Percentiles rank a stretch among this genome's conserved stretches.
Evolutionary conservation across 1,140 invertebrate genomes (phyloP).

Genomic region (Meteorus sp.): DNA sequence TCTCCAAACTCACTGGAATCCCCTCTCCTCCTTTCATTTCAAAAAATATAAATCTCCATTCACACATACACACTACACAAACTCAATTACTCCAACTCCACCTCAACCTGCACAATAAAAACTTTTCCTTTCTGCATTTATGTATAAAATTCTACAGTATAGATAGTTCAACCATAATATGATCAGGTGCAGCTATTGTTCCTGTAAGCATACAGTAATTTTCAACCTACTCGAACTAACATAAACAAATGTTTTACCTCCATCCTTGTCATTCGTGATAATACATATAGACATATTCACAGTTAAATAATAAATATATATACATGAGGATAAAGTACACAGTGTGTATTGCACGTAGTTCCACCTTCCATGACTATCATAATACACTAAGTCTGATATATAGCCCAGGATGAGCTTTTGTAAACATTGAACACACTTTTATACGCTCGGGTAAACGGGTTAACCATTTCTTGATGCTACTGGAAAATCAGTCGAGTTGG

Average conservation of each 20-base stretch:
- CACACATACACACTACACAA: too few species aligned
- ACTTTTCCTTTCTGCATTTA: too few species aligned
- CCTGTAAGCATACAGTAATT: constrained; percentile 38
- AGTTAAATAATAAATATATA: not conserved
- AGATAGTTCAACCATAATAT: constrained; percentile 25
- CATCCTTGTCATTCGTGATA: too few species aligned
- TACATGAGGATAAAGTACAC: not conserved
- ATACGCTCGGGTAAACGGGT: not conserved
- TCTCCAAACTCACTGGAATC: too few species aligned
- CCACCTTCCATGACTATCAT: constrained; percentile 23
- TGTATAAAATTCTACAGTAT: too few species aligned
- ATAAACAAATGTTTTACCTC: constrained; percentile 10
- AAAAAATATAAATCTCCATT: too few species aligned
- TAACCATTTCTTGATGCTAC: constrained; percentile 9
- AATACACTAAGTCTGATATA: constrained; percentile 39
- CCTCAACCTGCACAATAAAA: too few species aligned
- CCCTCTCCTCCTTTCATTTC: too few species aligned
- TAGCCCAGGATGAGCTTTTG: constrained; percentile 21
- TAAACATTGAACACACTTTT: not conserved
- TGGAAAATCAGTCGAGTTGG: not conserved
- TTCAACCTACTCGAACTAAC: constrained; percentile 35
- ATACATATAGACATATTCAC: too few species aligned
- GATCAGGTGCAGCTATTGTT: constrained; percentile 37
- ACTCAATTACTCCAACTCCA: too few species aligned
- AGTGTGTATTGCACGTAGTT: constrained; percentile 10